Conservation (phyloP, 2,113 vertebrate genomes). For the Sapayoa aenigma region DNA sequence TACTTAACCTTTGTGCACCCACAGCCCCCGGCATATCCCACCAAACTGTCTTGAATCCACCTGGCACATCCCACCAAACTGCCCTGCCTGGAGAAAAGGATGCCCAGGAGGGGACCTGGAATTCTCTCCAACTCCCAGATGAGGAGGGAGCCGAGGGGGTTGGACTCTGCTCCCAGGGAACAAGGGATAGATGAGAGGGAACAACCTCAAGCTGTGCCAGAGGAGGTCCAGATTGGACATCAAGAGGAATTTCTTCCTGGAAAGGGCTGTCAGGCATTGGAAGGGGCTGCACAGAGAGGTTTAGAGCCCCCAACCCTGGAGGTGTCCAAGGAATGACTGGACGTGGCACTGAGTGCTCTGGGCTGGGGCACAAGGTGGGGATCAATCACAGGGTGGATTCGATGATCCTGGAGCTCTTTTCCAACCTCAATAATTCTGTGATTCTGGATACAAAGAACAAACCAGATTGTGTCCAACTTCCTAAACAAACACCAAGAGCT, state of each 20-base stretch:
- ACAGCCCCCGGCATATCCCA: not conserved
- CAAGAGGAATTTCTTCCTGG: not conserved
- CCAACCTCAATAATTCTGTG: not conserved
- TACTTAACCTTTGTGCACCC: not conserved
- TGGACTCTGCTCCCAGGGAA: not conserved
- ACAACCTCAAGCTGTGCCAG: not conserved
- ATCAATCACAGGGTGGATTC: not conserved
- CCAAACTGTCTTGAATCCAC: not conserved
- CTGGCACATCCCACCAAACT: not conserved
- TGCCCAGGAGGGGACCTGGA: not conserved
- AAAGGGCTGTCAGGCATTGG: too few relatives aligned
- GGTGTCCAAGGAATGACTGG: not conserved
- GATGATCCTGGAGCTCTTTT: not conserved
- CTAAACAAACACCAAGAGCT: not conserved
- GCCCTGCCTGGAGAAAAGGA: not conserved
- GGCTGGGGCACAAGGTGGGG: not conserved
- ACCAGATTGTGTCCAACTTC: not conserved
- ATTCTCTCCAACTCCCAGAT: not conserved
- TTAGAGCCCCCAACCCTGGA: not conserved
- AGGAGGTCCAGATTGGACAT: accelerated
- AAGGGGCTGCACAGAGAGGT: not conserved
- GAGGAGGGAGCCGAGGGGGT: not conserved
- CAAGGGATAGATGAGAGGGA: accelerated
- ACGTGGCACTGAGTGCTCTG: not conserved
- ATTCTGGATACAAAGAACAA: not conserved